Percentiles rank a stretch among this genome's conserved stretches.
These are phyloP conservation scores for Ceramica pisi DNA, from an alignment of 2,888 invertebrate species.

Conservation along the genomic window DNA sequence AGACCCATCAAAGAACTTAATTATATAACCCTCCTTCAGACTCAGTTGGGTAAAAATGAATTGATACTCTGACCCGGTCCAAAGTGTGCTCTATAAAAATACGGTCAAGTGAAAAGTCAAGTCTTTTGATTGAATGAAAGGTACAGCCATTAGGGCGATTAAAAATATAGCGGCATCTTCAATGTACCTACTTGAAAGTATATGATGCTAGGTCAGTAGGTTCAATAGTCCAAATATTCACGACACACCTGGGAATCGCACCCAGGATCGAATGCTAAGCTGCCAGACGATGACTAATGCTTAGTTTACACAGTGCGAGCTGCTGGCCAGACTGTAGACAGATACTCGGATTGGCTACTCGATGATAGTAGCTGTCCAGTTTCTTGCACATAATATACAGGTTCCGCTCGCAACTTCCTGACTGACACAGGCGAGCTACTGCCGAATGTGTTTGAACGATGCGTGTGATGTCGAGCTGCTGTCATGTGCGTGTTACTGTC, in stretches of 20 bases:
- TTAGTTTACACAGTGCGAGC: no score
- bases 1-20: slow-evolving; percentile 15
- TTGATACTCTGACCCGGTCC: slow-evolving; percentile 18
- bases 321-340: no score
- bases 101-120: slow-evolving; percentile 10
- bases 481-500: no score
- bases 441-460: no score
- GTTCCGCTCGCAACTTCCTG: no score
- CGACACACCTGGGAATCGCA: neutral
- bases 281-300: no score
- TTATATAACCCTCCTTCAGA: slow-evolving; percentile 5
- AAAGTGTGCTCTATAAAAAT: slow-evolving; percentile 16
- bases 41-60: slow-evolving; percentile 16
- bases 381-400: no score
- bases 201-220: neutral
- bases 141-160: slow-evolving; percentile 21
- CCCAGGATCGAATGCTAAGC: no score
- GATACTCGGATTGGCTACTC: no score
- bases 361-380: no score
- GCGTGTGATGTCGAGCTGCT: no score
- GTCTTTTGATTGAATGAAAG: slow-evolving; percentile 7
- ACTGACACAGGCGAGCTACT: no score
- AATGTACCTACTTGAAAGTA: neutral
- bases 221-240: neutral
- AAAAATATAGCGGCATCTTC: neutral